Percentiles rank a stretch among this genome's conserved stretches.
These are phyloP conservation scores for Typhlomys cinereus DNA, from an alignment of 2,113 vertebrate genomes.

Conservation along the genomic window DNA sequence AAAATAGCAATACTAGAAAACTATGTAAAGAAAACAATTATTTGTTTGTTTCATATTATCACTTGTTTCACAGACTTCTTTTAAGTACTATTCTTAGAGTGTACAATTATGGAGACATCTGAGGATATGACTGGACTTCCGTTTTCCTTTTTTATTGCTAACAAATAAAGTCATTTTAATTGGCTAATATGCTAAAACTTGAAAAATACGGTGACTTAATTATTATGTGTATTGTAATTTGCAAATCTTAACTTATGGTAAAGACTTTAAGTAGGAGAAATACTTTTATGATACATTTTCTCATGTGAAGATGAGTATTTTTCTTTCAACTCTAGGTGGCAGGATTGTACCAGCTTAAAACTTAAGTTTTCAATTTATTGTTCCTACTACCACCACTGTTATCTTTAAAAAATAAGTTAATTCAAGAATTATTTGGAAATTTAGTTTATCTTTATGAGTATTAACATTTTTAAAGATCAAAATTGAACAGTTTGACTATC, in stretches of 20 bases:
- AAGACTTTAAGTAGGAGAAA: constrained; percentile 22
- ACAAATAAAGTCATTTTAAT: constrained; percentile 10
- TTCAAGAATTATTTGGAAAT: constrained; percentile 33
- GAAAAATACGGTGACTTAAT: not conserved
- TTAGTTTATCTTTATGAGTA: constrained; percentile 5
- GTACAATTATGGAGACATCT: constrained; percentile 32
- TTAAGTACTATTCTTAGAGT: not conserved
- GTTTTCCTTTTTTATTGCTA: not conserved
- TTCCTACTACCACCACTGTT: not conserved
- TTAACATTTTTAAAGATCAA: constrained; percentile 41
- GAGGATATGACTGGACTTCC: not conserved
- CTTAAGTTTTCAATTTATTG: not conserved
- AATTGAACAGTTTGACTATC: constrained; percentile 11
- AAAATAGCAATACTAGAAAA: not conserved
- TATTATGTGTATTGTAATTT: not conserved
- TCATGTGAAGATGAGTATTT: constrained; percentile 22
- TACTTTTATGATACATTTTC: too few species aligned
- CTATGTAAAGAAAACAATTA: not conserved
- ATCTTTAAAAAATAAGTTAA: constrained; percentile 16
- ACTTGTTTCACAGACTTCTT: constrained; percentile 5
- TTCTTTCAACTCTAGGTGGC: constrained; percentile 84
- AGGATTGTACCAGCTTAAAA: constrained; percentile 73
- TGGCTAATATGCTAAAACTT: not conserved
- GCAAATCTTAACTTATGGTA: not conserved
- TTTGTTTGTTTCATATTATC: constrained; percentile 23